Percentiles rank a stretch among this genome's conserved stretches.
Evolutionary conservation across 2,888 invertebrate genomes (phyloP).

Genomic region (Microctonus aethiopoides): DNA sequence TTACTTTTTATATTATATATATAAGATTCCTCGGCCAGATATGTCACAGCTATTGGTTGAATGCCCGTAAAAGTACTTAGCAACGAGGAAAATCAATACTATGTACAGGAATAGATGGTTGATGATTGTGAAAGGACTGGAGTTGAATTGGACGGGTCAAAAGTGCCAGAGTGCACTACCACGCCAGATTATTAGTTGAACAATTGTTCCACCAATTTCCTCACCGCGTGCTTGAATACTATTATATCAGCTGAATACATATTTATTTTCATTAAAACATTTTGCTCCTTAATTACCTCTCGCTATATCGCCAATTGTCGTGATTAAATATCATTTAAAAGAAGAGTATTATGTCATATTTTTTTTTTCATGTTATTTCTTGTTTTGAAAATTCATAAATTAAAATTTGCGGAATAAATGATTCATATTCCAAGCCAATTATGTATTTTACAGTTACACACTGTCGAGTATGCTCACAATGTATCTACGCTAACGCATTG

Average conservation of each 20-base stretch:
- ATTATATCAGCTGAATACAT: not conserved
- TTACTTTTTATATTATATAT: no score
- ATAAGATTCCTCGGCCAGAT: not conserved
- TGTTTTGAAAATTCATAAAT: no score
- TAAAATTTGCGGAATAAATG: no score
- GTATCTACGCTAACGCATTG: not conserved
- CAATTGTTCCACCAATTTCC: slow-evolving; percentile 31
- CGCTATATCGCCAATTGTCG: not conserved
- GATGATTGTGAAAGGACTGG: not conserved
- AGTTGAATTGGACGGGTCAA: slow-evolving; percentile 10
- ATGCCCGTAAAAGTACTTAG: not conserved
- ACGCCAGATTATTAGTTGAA: slow-evolving; percentile 28
- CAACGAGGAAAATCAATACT: not conserved
- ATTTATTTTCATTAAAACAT: not conserved
- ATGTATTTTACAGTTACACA: no score
- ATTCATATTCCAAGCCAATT: no score
- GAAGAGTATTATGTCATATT: not conserved
- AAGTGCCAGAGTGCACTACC: not conserved
- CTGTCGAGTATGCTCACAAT: no score
- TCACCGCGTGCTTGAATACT: not conserved
- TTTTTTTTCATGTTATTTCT: no score
- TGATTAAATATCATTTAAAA: not conserved
- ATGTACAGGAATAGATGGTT: not conserved
- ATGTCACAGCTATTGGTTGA: not conserved
- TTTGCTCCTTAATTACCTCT: not conserved